Percentiles rank a stretch among this genome's conserved stretches.
phyloP scores from a whole-genome alignment of 2,113 vertebrate species.

The Macroglossus sobrinus region DNA sequence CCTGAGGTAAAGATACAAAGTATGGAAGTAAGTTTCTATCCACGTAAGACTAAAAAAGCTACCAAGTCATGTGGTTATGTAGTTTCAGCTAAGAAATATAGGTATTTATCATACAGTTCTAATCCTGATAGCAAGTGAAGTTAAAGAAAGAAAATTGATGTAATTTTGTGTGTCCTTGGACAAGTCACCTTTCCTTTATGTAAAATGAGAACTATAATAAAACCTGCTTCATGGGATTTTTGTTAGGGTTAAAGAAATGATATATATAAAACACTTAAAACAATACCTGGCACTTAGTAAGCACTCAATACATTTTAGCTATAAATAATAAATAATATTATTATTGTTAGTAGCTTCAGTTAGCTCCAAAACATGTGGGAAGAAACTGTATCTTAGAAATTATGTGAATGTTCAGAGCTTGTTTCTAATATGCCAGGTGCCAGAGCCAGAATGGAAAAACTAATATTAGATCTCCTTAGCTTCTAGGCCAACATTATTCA shows the following conservation, averaged over 20 bases:
- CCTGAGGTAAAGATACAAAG: neutral
- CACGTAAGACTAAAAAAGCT: neutral
- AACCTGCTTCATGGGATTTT: neutral
- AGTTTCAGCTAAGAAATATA: neutral
- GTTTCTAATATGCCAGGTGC: neutral
- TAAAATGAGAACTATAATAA: neutral
- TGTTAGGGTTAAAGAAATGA: neutral
- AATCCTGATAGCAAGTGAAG: neutral
- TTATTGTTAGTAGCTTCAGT: neutral
- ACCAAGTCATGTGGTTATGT: neutral
- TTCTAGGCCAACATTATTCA: neutral
- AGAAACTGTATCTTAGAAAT: neutral
- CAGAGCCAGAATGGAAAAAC: neutral
- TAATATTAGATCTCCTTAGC: neutral
- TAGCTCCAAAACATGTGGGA: neutral
- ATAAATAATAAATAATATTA: neutral
- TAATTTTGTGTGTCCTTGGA: neutral
- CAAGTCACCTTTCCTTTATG: neutral
- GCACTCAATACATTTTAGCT: neutral
- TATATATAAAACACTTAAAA: neutral
- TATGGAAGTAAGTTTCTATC: neutral
- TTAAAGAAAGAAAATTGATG: neutral
- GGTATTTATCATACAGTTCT: neutral
- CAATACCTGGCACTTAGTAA: neutral
- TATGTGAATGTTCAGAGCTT: neutral